Evolutionary conservation across 2,113 vertebrate genomes (phyloP).

Genomic region (Poeciliopsis prolifica): DNA sequence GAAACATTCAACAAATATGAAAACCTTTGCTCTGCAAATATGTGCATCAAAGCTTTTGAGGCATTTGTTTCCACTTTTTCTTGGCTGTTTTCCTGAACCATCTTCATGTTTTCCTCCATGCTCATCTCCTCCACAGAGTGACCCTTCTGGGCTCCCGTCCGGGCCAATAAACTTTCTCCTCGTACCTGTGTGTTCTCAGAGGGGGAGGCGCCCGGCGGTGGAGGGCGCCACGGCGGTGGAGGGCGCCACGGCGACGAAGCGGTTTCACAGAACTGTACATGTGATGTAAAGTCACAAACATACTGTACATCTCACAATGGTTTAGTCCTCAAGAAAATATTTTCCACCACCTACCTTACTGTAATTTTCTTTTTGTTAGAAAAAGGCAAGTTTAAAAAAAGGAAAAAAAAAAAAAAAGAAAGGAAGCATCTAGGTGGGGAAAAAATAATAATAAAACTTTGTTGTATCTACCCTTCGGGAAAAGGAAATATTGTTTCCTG

Average conservation of each 20-base stretch:
- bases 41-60: background rate
- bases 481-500: slow-evolving; percentile 87
- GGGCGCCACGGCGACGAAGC: slow-evolving; percentile 33
- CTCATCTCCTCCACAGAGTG: slow-evolving; percentile 83
- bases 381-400: slow-evolving; percentile 74
- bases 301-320: slow-evolving; percentile 91
- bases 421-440: slow-evolving; percentile 56
- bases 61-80: background rate
- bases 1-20: background rate
- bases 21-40: background rate
- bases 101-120: background rate
- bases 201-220: slow-evolving; percentile 39
- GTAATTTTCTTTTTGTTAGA: slow-evolving; percentile 75
- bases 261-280: slow-evolving; percentile 91
- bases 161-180: slow-evolving; percentile 90
- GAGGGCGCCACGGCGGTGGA: slow-evolving; percentile 7
- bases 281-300: slow-evolving; percentile 98
- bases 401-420: slow-evolving; percentile 56
- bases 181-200: slow-evolving; percentile 88
- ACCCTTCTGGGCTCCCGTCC: slow-evolving; percentile 82
- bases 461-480: slow-evolving; percentile 74
- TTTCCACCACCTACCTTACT: slow-evolving; percentile 92
- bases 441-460: slow-evolving; percentile 51
- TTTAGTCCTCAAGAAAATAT: slow-evolving; percentile 86
- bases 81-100: background rate